phyloP scores from a whole-genome alignment of 2,888 invertebrate species.

The Tiliacea aurago region DNA sequence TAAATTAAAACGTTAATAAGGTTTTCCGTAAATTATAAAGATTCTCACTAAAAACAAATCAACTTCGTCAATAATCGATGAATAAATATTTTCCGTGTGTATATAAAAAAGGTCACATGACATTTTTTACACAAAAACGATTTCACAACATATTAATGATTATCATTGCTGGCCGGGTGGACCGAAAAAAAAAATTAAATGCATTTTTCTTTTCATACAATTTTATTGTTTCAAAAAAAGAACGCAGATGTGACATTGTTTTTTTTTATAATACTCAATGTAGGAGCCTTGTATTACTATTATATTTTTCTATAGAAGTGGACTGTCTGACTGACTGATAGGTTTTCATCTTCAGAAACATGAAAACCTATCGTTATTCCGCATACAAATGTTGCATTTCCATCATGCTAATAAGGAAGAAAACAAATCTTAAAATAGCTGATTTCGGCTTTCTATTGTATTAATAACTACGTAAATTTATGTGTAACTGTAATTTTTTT shows the following conservation, averaged over 20 bases:
- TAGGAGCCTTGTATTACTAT: neutral
- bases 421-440: conserved; percentile 14
- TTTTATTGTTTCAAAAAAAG: conserved; percentile 19
- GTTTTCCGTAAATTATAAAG: neutral
- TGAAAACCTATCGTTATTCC: neutral
- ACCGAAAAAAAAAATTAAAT: neutral
- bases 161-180: neutral
- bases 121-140: neutral
- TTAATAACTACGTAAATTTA: conserved; percentile 9
- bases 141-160: neutral
- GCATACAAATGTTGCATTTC: neutral
- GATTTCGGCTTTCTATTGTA: conserved; percentile 9
- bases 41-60: neutral
- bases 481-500: neutral
- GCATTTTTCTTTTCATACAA: neutral
- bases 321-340: too few species aligned
- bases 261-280: neutral
- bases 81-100: neutral
- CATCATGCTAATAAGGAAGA: conserved; percentile 7
- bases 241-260: conserved; percentile 1
- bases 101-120: neutral
- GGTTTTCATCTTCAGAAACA: too few species aligned
- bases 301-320: neutral
- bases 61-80: neutral
- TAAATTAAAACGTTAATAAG: neutral